These are phyloP conservation scores for Henricia sp. DNA, from an alignment of 53 echinoderm and acorn worm genomes.

Conservation along the genomic window DNA sequence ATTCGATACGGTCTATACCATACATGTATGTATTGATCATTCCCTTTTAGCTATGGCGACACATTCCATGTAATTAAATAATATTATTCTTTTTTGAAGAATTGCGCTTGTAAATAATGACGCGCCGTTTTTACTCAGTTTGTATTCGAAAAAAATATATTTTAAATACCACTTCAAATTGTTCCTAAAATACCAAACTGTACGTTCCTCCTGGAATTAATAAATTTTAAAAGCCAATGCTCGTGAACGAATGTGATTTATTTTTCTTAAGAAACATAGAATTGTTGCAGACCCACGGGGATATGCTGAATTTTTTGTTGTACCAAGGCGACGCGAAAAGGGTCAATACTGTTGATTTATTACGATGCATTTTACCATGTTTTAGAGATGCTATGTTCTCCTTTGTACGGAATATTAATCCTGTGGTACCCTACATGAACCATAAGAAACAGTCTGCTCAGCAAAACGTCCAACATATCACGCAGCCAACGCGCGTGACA, in stretches of 20 bases:
- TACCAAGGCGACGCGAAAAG: neutral
- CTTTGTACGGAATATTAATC: too few relatives aligned
- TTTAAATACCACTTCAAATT: conserved; percentile 45
- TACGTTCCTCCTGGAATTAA: conserved; percentile 34
- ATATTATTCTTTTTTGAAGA: neutral
- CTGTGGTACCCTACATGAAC: too few relatives aligned
- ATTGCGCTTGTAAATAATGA: conserved; percentile 20
- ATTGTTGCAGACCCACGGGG: neutral
- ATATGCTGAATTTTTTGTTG: neutral
- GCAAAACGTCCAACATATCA: too few relatives aligned
- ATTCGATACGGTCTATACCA: neutral
- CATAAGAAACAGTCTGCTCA: too few relatives aligned
- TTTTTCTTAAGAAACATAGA: conserved; percentile 20
- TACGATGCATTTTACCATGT: too few relatives aligned
- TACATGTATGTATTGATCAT: neutral
- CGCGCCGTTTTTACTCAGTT: conserved; percentile 21
- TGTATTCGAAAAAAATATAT: conserved; percentile 62
- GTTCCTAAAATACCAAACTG: conserved; percentile 3
- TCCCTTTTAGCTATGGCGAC: neutral
- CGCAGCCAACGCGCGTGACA: too few relatives aligned
- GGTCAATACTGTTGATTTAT: neutral
- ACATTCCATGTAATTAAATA: conserved; percentile 56
- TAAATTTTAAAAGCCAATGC: neutral
- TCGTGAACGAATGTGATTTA: neutral
- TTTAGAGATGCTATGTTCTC: too few relatives aligned